Conservation (phyloP, 23 tunicate genomes). For the Styela clava region DNA sequence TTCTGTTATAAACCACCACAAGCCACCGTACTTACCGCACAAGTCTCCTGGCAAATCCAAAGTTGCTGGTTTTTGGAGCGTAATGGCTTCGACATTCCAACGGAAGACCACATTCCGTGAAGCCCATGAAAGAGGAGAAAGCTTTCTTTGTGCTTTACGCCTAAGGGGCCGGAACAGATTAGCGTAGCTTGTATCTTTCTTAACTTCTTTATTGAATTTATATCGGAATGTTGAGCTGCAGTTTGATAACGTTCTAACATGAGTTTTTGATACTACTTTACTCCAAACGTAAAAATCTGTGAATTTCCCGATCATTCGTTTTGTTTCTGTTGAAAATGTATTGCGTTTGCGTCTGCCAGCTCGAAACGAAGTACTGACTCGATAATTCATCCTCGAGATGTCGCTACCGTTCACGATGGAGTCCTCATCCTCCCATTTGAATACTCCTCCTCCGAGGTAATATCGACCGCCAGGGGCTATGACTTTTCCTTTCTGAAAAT, state of each 20-base stretch:
- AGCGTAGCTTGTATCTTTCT: neutral
- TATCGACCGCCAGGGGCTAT: conserved; percentile 15
- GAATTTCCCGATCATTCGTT: conserved; percentile 31
- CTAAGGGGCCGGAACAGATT: neutral
- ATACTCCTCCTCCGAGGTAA: conserved; percentile 23
- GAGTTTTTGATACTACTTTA: conserved; percentile 12
- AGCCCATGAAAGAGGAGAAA: conserved; percentile 3
- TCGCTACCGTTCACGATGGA: neutral
- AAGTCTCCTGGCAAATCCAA: conserved; percentile 13
- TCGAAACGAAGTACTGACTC: conserved; percentile 6
- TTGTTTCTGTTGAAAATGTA: neutral
- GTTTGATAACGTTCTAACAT: neutral
- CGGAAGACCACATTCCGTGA: conserved; percentile 5
- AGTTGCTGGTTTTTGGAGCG: conserved; percentile 18
- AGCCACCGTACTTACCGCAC: conserved; percentile 34
- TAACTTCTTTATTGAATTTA: conserved; percentile 10
- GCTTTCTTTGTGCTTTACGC: neutral
- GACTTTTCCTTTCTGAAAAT: neutral
- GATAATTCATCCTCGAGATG: neutral
- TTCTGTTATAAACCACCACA: too few relatives aligned
- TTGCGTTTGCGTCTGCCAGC: neutral
- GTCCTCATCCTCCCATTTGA: neutral
- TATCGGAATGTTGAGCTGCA: neutral
- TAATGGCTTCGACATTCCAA: conserved; percentile 15
- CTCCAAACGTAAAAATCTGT: conserved; percentile 19